Percentiles rank a stretch among this genome's conserved stretches.
Conservation (phyloP, 92 coral and sea anemone genomes). For the Epizoanthus ramosus region DNA sequence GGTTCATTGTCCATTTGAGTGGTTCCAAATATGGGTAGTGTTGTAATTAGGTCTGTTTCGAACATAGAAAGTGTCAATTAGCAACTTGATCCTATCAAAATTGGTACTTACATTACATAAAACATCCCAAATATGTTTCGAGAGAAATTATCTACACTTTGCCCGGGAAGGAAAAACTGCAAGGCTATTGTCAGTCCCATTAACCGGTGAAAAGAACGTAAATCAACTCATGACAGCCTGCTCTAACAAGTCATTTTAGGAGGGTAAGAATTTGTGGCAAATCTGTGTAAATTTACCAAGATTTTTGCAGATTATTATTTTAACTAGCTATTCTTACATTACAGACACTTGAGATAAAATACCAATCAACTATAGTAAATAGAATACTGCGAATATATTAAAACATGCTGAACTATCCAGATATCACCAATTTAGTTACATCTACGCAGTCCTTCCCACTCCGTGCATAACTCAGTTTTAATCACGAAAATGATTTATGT, state of each 20-base stretch:
- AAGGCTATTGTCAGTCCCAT: not conserved
- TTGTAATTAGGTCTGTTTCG: constrained; percentile 18
- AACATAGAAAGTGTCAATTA: constrained; percentile 43
- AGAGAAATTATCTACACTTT: constrained; percentile 5
- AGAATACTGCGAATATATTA: not conserved
- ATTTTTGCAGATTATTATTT: not conserved
- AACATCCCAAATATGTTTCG: constrained; percentile 24
- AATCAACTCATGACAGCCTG: not conserved
- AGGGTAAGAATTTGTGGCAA: not conserved
- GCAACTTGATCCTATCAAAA: constrained; percentile 31
- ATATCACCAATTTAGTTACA: too few relatives aligned
- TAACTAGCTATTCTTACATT: not conserved
- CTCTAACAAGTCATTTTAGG: not conserved
- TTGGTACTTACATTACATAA: constrained; percentile 22
- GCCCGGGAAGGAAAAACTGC: constrained; percentile 6
- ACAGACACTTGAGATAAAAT: not conserved
- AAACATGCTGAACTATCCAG: too few relatives aligned
- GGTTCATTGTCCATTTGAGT: constrained; percentile 27
- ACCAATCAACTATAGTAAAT: not conserved
- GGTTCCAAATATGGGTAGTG: constrained; percentile 34
- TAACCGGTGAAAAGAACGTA: constrained; percentile 6
- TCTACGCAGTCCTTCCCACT: too few relatives aligned
- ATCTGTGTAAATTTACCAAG: not conserved
- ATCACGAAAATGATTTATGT: too few relatives aligned
- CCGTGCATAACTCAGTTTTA: too few relatives aligned